Percentiles rank a stretch among this genome's conserved stretches.
Conservation (phyloP, 2,797 vertebrate species). For the Arvicola amphibius region DNA sequence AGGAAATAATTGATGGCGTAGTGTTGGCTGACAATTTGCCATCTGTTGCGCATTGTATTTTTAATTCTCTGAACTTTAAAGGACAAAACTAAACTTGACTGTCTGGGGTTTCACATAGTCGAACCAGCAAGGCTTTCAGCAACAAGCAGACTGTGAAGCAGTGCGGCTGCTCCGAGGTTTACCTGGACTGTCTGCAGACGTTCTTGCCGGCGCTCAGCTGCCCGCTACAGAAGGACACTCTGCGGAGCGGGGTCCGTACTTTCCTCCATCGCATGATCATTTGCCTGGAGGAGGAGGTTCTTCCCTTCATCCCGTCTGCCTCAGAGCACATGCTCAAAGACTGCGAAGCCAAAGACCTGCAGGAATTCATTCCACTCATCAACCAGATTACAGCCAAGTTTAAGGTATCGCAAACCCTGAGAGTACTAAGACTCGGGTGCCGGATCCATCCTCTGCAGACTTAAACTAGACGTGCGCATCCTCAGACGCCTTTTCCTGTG, state of each 20-base stretch:
- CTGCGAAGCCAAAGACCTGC: conserved; percentile 98
- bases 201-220: conserved; percentile 98
- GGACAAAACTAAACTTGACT: conserved; percentile 27
- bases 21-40: neutral
- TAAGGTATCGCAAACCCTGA: conserved; percentile 89
- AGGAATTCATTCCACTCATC: conserved; percentile 99
- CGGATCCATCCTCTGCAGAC: neutral
- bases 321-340: conserved; percentile 99
- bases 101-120: conserved; percentile 86
- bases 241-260: conserved; percentile 96
- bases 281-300: conserved; percentile 98
- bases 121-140: conserved; percentile 99
- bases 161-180: conserved; percentile 97
- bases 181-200: conserved; percentile 95
- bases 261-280: conserved; percentile 99
- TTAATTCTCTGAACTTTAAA: conserved; percentile 19
- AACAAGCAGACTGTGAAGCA: conserved; percentile 99
- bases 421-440: neutral
- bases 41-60: neutral
- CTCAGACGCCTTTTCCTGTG: neutral
- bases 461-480: neutral
- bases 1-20: neutral
- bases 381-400: conserved; percentile 99
- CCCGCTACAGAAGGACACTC: conserved; percentile 93
- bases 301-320: conserved; percentile 96